phyloP scores from a whole-genome alignment of 2,113 vertebrate genomes.

The Prionailurus bengalensis region DNA sequence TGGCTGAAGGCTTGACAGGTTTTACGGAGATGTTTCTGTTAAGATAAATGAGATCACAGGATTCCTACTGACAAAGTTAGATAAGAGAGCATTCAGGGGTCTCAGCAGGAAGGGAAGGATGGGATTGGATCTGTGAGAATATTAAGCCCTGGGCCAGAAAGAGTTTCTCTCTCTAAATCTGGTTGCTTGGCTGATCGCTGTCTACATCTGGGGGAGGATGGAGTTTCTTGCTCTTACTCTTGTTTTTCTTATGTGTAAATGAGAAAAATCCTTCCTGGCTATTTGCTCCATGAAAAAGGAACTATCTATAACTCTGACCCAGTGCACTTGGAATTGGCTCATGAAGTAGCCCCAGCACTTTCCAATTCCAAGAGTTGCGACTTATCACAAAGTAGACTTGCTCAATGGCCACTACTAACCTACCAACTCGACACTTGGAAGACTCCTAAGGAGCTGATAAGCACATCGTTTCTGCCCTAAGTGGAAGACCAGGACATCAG shows the following conservation, averaged over 20 bases:
- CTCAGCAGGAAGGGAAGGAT: not conserved
- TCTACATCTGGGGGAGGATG: not conserved
- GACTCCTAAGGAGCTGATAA: not conserved
- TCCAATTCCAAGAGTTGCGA: not conserved
- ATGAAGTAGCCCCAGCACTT: not conserved
- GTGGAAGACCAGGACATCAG: not conserved
- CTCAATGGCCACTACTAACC: not conserved
- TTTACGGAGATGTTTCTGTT: not conserved
- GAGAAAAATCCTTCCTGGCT: constrained; percentile 45
- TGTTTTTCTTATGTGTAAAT: not conserved
- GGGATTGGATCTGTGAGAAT: not conserved
- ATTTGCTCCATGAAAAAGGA: not conserved
- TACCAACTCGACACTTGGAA: not conserved
- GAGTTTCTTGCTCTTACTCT: not conserved
- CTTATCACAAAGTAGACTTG: not conserved
- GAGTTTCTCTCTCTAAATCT: not conserved
- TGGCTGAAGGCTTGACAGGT: not conserved
- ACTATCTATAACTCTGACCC: not conserved
- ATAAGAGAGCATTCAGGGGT: not conserved
- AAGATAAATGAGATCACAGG: not conserved
- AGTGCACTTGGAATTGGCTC: not conserved
- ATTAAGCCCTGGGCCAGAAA: not conserved
- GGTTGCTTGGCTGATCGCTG: not conserved
- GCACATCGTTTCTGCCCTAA: not conserved
- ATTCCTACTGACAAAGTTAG: not conserved